These are phyloP conservation scores for Hypselothyrea guttata DNA, from an alignment of 2,888 invertebrate species.

Conservation along the genomic window DNA sequence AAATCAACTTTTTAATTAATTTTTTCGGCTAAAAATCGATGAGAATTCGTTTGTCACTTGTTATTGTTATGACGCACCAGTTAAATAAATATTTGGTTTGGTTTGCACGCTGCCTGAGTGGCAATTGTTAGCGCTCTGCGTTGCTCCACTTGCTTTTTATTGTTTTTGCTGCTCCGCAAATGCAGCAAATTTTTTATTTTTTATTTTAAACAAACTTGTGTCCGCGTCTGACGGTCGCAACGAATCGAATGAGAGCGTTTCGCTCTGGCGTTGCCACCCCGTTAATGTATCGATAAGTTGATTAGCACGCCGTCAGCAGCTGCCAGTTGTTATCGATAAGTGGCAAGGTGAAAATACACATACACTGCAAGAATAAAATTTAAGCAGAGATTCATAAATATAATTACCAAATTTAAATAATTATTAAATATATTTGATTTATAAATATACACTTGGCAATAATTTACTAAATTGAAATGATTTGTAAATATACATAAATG, in stretches of 20 bases:
- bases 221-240: conserved; percentile 46
- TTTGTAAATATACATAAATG: no score
- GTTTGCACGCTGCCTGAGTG: conserved; percentile 37
- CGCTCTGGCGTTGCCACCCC: conserved; percentile 35
- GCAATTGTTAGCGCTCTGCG: conserved; percentile 29
- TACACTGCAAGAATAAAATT: no score
- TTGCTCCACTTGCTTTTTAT: conserved; percentile 38
- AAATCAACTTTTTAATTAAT: conserved; percentile 27
- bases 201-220: conserved; percentile 32
- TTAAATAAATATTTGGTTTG: conserved; percentile 16
- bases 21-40: conserved; percentile 58
- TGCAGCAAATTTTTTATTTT: no score
- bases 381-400: no score
- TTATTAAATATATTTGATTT: no score
- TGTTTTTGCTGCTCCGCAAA: conserved; percentile 43
- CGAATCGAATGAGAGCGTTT: conserved; percentile 35
- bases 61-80: conserved; percentile 39
- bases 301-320: neutral
- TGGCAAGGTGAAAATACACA: no score
- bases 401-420: no score
- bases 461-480: no score
- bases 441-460: no score
- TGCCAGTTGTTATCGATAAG: neutral
- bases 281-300: conserved; percentile 8
- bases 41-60: conserved; percentile 31